Evolutionary conservation across 2,113 vertebrate species (phyloP), one percentile per base, ranked within the genome.

Genomic region (Amazona vittata): DNA sequence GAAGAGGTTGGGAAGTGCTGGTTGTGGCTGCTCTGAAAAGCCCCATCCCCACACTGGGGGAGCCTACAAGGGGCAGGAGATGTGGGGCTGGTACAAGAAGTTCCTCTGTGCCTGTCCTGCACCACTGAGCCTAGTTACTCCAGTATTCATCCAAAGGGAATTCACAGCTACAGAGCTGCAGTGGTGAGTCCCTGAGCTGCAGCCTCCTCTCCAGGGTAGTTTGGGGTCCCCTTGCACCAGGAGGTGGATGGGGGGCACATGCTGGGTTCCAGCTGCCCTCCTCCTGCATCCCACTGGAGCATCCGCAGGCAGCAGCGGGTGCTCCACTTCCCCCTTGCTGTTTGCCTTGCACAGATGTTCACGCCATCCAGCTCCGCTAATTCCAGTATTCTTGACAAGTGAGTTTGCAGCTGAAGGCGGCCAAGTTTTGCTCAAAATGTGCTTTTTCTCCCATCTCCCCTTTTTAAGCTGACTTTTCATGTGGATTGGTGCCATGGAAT

Each of bases 51-150:
- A 43, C 6, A 1, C 12, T 7, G 8, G 15, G 5, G 65, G 18
- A 53, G 3, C 19, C 50, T 67, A 0, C 4, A 7, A 37, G 53
- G 33, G 33, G 28, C 14, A 47, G 71, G 81, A 68, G 49, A 4
- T 8, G 6, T 43, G 83, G 68, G 76, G 59, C 50, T 57, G 46
- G 10, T 49, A 4, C 1, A 5, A 43, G 53, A 33, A 21, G 37
- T 49, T 15, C 11, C 20, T 46, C n/a, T 0, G 1, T 41, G 25
- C 31, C 43, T 2, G 0, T 63, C 37, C 62, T 25, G 15, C 1
- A 1, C 29, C 0, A 0, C 3, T 0, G 4, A 64, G 55, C 62
- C 44, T 49, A 2, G 44, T 25, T 33, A 22, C 35, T 52, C 47
- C 25, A 11, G 2, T 15, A 2, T 33, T 70, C 47, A 22, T 15